phyloP scores from a whole-genome alignment of 2,888 invertebrate genomes.

The Spisula subtruncata region DNA sequence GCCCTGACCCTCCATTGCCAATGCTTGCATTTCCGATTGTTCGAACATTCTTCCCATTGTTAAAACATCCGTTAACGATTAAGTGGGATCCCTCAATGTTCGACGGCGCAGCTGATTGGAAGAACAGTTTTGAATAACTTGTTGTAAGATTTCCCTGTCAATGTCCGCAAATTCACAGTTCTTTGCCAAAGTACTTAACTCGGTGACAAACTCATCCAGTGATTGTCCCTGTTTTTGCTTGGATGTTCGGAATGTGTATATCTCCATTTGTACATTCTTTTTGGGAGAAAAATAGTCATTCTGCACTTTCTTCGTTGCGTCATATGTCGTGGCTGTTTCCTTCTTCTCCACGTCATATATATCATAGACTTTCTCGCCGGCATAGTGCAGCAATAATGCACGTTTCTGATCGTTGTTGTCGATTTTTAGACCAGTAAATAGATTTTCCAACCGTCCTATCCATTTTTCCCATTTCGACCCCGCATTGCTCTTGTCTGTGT shows the following conservation, averaged over 20 bases:
- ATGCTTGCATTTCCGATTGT: conserved; percentile 59
- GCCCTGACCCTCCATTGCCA: conserved; percentile 51
- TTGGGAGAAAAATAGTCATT: conserved; percentile 61
- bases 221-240: conserved; percentile 61
- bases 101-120: conserved; percentile 60
- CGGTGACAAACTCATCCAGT: conserved; percentile 67
- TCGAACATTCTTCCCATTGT: conserved; percentile 56
- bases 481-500: conserved; percentile 56
- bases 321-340: conserved; percentile 40
- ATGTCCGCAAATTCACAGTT: conserved; percentile 55
- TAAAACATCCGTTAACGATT: conserved; percentile 25
- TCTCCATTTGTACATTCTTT: conserved; percentile 66
- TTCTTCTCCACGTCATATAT: conserved; percentile 61
- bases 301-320: conserved; percentile 48
- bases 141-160: conserved; percentile 64
- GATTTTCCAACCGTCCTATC: conserved; percentile 46
- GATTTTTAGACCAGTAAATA: conserved; percentile 53
- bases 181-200: conserved; percentile 62
- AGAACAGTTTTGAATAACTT: conserved; percentile 66
- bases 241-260: conserved; percentile 61
- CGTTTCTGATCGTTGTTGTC: conserved; percentile 45
- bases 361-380: conserved; percentile 62
- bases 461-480: conserved; percentile 60
- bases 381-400: conserved; percentile 62
- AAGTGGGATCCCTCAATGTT: conserved; percentile 36